Evolutionary conservation across 2,113 vertebrate genomes (phyloP).

Genomic region (Manacus vitellinus): DNA sequence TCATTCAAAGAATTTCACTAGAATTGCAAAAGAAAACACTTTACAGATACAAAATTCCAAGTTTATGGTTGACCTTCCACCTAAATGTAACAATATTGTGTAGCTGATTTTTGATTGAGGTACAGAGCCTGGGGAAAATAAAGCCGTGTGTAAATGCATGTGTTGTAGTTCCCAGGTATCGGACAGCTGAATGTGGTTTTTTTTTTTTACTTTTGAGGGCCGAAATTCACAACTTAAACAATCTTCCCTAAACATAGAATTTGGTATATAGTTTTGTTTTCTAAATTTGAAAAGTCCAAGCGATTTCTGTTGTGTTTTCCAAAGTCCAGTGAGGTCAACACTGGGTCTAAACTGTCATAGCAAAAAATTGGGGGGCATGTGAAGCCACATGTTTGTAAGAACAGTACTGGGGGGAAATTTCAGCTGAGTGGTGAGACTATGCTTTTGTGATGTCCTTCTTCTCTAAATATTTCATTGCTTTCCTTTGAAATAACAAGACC

Average conservation of each 20-base stretch:
- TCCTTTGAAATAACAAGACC: background rate
- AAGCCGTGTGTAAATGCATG: background rate
- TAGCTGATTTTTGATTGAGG: background rate
- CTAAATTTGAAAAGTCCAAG: background rate
- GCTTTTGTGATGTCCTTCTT: background rate
- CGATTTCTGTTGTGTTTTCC: background rate
- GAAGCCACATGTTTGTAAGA: background rate
- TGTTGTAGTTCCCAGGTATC: background rate
- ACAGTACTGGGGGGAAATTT: background rate
- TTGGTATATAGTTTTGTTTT: background rate
- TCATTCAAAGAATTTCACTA: background rate
- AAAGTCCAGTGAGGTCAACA: background rate
- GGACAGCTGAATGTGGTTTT: rapidly evolving
- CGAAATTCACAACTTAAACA: background rate
- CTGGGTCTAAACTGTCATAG: background rate
- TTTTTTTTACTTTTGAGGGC: background rate
- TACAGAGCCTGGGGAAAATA: background rate
- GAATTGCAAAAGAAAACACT: background rate
- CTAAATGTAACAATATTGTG: background rate
- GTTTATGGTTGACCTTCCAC: background rate
- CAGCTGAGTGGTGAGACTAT: background rate
- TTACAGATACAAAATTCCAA: background rate
- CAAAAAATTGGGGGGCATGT: rapidly evolving
- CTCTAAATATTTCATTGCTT: background rate
- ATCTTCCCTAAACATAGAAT: background rate